Base-by-base conservation (phyloP, 1,140 invertebrate species). In the Papilio aristodemus region DNA sequence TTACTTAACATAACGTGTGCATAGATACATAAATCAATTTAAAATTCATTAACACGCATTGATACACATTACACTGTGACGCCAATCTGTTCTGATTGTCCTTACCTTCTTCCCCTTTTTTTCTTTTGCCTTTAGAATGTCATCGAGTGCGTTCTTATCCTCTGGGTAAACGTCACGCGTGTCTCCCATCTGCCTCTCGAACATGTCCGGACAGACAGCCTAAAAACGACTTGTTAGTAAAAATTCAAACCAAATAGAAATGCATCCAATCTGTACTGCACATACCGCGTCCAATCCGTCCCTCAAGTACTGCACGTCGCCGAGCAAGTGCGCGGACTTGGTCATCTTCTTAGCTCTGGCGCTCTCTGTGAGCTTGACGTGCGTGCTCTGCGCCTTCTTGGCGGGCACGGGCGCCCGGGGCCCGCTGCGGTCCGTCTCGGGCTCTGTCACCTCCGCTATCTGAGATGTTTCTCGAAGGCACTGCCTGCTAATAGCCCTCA, bases 151-250 rank as follows among this genome's bases (percentile, higher is more conserved):
- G 17, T 37, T 69, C 22, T 70, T 71, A 27, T 83, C 78, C 5
- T 81, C 79, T 50, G 63, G 58, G 57, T 79, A 76, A 1, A 72
- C 63, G 39, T 76, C 80, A 62, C 68, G 80, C 25, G 78, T 80
- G 72, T 90, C 88, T 22, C 87, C 88, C 73, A 90, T 88, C 69
- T 86, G 79, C 32, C 77, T 78, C 69, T 90, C 88, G 62, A 90
- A 76, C 84, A 90, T 87, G 59, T 84, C 83, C 32, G 74, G 80
- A 76, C 81, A 22, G 11, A 54, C 46, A 1, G 46, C 86, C 84
- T 87, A 71, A 10, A 80, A 81, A 32, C 19, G 11, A 8, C 6
- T 32, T 32, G 6, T 32, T 32, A 32, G 27, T 32, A 32, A 32
- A 32, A 32, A n/a, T n/a, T n/a, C n/a, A n/a, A n/a, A n/a, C n/a